Evolutionary conservation across 2,113 vertebrate genomes (phyloP), one percentile per base, ranked within the genome.

Genomic region (Hirundichthys speculiger): DNA sequence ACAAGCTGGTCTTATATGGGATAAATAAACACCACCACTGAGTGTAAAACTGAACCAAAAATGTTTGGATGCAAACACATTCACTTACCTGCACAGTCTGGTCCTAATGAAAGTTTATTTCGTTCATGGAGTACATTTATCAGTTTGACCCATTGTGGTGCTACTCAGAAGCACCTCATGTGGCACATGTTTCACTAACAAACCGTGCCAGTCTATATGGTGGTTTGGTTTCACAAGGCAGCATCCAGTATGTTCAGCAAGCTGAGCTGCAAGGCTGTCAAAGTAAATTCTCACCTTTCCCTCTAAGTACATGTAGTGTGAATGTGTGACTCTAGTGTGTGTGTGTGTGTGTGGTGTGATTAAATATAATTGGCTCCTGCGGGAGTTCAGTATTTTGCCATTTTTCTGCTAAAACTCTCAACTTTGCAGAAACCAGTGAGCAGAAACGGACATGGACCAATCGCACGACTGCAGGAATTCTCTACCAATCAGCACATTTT

Each of bases 361-460:
- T 66, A 5, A 65, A 61, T 34, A 58, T 86, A 83, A 86, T 79
- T 82, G 76, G 59, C 48, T 74, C 56, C 69, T 20, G 34, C 15
- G 67, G 65, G 65, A 73, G 54, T 74, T 80, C 20, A 19, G 5
- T 30, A 21, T 16, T 51, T 63, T 55, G 14, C 43, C 9, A 2
- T 24, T 4, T 27, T 46, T 22, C 20, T 49, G 39, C 48, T 46
- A 64, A 72, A 72, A 62, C 22, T 67, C 57, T 64, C 22, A 53
- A 58, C 39, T 64, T 67, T 58, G 62, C 73, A 70, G 39, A 20
- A 73, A 43, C 20, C n/a, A 21, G 42, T 4, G 45, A 61, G 45
- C 21, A 13, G 40, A 53, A 64, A 22, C 40, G 20, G 39, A 24
- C 14, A 14, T 1, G 6, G 9, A 59, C 72, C 57, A 79, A 73